phyloP scores from a whole-genome alignment of 2,797 vertebrate species.

The Tachyglossus aculeatus region DNA sequence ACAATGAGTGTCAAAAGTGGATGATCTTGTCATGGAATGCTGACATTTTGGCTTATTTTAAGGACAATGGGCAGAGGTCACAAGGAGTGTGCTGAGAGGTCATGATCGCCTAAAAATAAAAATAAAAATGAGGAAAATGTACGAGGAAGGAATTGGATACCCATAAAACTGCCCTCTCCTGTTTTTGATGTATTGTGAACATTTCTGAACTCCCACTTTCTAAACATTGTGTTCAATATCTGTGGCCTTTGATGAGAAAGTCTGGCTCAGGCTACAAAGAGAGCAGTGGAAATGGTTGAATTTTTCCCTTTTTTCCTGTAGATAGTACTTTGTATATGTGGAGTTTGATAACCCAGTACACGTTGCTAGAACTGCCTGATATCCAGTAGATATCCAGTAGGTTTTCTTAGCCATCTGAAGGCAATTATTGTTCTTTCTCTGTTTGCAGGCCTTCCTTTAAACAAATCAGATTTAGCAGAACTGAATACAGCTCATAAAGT shows the following conservation, averaged over 20 bases:
- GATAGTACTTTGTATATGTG: constrained; percentile 13
- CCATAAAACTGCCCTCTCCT: constrained; percentile 28
- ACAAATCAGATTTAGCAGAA: too few relatives aligned
- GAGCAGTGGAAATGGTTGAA: not conserved
- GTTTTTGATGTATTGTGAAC: constrained; percentile 57
- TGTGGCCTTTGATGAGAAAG: constrained; percentile 56
- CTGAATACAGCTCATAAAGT: too few relatives aligned
- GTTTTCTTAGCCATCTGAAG: not conserved
- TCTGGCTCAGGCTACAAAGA: constrained; percentile 7
- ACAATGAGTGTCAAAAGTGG: constrained; percentile 66
- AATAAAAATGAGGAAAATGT: constrained; percentile 57
- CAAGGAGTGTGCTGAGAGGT: constrained; percentile 8
- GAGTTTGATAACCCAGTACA: not conserved
- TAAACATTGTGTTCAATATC: constrained; percentile 47
- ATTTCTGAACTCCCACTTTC: constrained; percentile 38
- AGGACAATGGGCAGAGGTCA: constrained; percentile 50
- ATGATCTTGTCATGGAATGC: constrained; percentile 62
- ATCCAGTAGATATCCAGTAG: not conserved
- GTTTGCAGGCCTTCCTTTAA: too few relatives aligned
- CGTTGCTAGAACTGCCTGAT: not conserved
- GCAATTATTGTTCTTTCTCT: not conserved
- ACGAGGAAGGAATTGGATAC: constrained; percentile 49
- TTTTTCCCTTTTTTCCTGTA: not conserved
- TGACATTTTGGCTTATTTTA: constrained; percentile 48
- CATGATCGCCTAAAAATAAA: constrained; percentile 64